Percentiles rank a stretch among this genome's conserved stretches.
These are phyloP conservation scores for Sphenodon punctatus DNA, from an alignment of 2,797 vertebrate species.

Conservation along the genomic window DNA sequence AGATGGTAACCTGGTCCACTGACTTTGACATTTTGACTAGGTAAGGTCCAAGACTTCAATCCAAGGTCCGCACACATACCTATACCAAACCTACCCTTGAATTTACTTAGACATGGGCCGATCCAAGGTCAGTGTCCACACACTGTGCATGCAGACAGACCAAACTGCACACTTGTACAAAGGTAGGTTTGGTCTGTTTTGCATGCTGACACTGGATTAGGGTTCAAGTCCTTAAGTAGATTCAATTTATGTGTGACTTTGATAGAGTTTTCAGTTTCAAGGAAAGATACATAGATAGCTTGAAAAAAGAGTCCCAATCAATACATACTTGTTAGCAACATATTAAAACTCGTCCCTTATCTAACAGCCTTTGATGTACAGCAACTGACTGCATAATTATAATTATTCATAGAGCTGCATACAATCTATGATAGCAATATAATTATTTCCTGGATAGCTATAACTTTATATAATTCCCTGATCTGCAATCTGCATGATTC, in stretches of 20 bases:
- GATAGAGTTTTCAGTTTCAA: neutral
- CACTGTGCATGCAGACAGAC: too few species aligned
- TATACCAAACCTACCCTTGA: too few species aligned
- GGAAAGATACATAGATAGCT: constrained; percentile 12
- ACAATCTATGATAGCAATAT: constrained; percentile 24
- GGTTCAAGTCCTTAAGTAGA: neutral
- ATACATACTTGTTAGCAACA: constrained; percentile 29
- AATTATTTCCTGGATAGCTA: constrained; percentile 33
- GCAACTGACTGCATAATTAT: constrained; percentile 36
- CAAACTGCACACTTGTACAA: too few species aligned
- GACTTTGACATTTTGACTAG: neutral
- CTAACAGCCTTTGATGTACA: constrained; percentile 29
- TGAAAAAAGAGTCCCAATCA: constrained; percentile 43
- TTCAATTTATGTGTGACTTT: rapidly evolving
- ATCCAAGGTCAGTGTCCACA: too few species aligned
- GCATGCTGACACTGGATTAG: too few species aligned
- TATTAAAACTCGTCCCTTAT: constrained; percentile 46
- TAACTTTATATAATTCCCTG: constrained; percentile 17
- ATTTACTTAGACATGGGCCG: too few species aligned
- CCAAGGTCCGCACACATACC: too few species aligned
- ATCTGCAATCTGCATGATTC: constrained; percentile 16
- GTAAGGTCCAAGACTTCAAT: rapidly evolving
- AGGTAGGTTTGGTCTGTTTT: too few species aligned
- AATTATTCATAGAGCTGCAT: constrained; percentile 42
- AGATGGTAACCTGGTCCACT: neutral